Evolutionary conservation across 2,113 vertebrate species (phyloP), one percentile per base, ranked within the genome.

Genomic region (Chlamydotis undulata): DNA sequence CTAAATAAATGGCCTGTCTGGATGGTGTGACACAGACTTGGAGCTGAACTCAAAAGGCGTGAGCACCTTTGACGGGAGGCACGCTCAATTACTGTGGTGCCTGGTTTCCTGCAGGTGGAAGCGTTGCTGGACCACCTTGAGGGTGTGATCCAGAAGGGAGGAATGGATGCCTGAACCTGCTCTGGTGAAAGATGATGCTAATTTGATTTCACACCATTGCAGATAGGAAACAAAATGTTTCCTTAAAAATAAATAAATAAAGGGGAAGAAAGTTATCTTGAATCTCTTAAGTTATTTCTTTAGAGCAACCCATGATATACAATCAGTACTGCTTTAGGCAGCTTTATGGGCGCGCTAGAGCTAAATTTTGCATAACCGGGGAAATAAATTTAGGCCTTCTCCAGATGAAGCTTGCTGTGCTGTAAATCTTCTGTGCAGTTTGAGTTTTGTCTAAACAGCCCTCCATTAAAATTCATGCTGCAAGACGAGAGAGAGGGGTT

Each of bases 351-450:
- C 76, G 83, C 2, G 11, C 49, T 67, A 95, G 82, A 95, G 59
- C 91, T 95, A 88, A 97, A 94, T 98, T 97, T 97, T 97, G 87
- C 22, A 6, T 97, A 96, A 97, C 88, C 93, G 67, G 68, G 92
- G 95, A 97, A 95, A 97, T 95, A 97, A 97, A 96, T 97, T 87
- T 95, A 64, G 47, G 3, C 60, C 60, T 97, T 90, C 60, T 96
- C 85, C 88, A 91, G 77, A 82, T 77, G 60, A 97, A 79, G 52
- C 29, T 96, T 84, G 57, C 55, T 87, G 41, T 83, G 78, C 65
- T 88, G 63, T 97, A 96, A 97, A 97, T 98, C 87, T 97, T 70
- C 37, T 43, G 60, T 94, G 89, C 52, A 64, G 80, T 95, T 97
- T 87, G 85, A 95, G 79, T 94, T 97, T 82, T 89, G 39, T 76